Conservation (phyloP, 2,888 invertebrate genomes). For the Aphidoletes aphidimyza region DNA sequence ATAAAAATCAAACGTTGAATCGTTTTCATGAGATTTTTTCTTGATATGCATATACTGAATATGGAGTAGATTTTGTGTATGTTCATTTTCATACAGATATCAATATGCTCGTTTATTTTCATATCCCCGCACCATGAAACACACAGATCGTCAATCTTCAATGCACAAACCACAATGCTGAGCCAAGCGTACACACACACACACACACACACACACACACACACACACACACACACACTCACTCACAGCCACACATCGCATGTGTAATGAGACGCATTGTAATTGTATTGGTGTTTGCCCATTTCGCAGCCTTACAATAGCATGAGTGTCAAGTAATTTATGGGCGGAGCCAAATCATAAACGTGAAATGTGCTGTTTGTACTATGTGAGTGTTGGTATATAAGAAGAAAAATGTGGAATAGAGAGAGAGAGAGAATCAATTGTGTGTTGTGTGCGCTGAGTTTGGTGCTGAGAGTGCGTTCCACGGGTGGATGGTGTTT, state of each 20-base stretch:
- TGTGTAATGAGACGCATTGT: background rate
- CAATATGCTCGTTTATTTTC: slow-evolving; percentile 21
- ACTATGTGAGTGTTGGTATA: too few species aligned
- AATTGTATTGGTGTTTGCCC: background rate
- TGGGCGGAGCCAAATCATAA: slow-evolving; percentile 47
- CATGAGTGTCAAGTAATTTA: background rate
- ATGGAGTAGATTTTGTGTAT: slow-evolving; percentile 4
- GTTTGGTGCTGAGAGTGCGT: slow-evolving; percentile 39
- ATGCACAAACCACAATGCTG: background rate
- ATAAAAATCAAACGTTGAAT: background rate
- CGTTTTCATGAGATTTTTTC: background rate
- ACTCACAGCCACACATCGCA: too few species aligned
- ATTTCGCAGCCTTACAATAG: too few species aligned
- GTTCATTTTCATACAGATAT: background rate
- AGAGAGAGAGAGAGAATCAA: slow-evolving; percentile 27
- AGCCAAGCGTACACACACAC: too few species aligned
- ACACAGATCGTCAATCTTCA: background rate
- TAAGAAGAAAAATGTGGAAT: background rate
- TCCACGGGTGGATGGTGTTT: background rate
- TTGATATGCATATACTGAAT: slow-evolving; percentile 24
- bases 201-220: too few species aligned
- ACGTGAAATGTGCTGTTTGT: slow-evolving; percentile 3
- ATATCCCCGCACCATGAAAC: background rate
- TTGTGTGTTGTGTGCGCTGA: too few species aligned
- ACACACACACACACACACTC: too few species aligned